A percentile compares a stretch with the other conserved stretches of the same genome.
Conservation (phyloP, 92 coral and sea anemone genomes). For the Actinernus sp. region DNA sequence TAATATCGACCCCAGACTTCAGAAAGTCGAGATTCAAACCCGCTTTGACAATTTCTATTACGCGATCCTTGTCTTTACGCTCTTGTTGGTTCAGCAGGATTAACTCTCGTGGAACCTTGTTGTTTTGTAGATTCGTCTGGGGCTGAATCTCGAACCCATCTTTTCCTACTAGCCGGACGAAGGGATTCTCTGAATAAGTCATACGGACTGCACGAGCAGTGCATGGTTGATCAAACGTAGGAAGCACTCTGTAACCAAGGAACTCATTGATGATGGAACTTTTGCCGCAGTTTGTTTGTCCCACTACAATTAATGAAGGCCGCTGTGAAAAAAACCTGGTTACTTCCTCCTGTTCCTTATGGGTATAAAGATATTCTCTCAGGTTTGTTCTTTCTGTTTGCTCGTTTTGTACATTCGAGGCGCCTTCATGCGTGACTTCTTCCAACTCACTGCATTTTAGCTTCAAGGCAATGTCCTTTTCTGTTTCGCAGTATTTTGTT, state of each 20-base stretch:
- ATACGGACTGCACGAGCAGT: constrained; percentile 73
- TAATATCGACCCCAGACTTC: constrained; percentile 65
- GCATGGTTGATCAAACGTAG: constrained; percentile 74
- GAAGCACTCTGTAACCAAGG: constrained; percentile 45
- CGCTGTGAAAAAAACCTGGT: constrained; percentile 37
- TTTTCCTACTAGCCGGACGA: constrained; percentile 23
- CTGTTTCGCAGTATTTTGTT: constrained; percentile 9
- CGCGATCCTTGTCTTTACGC: constrained; percentile 50
- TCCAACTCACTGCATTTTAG: no score
- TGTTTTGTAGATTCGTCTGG: constrained; percentile 10
- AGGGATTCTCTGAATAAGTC: constrained; percentile 53
- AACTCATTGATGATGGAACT: constrained; percentile 79
- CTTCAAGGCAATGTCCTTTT: constrained; percentile 7
- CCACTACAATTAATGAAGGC: constrained; percentile 71
- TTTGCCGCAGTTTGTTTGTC: constrained; percentile 80
- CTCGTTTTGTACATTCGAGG: not conserved
- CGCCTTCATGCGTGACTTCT: not conserved
- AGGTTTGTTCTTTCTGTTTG: constrained; percentile 1
- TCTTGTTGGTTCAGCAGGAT: constrained; percentile 59
- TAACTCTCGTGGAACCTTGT: constrained; percentile 55
- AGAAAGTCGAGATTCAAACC: constrained; percentile 60
- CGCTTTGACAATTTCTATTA: constrained; percentile 49
- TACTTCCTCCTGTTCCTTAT: constrained; percentile 58
- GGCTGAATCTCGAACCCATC: constrained; percentile 28
- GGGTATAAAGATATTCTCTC: constrained; percentile 46